phyloP scores from a whole-genome alignment of 2,888 invertebrate genomes.

The Caenorhabditis angaria region DNA sequence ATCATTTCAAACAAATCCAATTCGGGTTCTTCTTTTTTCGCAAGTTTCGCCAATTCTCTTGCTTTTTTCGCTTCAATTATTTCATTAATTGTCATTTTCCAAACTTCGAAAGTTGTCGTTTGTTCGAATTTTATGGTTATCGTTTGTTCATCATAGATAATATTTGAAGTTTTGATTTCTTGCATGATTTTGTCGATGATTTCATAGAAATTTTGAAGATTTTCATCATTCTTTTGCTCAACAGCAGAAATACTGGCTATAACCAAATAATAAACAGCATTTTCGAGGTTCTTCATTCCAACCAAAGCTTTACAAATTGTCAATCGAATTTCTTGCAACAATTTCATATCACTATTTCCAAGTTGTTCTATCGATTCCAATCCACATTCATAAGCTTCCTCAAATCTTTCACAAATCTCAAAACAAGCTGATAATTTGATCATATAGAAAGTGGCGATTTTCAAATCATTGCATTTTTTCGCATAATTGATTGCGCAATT shows the following conservation, averaged over 20 bases:
- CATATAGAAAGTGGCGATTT: background rate
- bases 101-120: background rate
- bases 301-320: background rate
- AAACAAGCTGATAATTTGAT: background rate
- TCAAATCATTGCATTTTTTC: background rate
- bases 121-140: background rate
- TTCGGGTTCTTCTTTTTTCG: constrained; percentile 4
- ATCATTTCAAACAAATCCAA: background rate
- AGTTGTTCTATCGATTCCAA: background rate
- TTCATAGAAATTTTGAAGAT: background rate
- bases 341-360: background rate
- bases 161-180: background rate
- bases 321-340: background rate
- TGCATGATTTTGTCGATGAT: background rate
- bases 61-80: constrained; percentile 4
- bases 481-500: background rate
- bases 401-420: background rate
- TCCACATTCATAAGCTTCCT: background rate
- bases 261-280: background rate
- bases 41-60: constrained; percentile 5
- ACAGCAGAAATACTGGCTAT: background rate
- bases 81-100: background rate
- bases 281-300: background rate
- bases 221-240: background rate
- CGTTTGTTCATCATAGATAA: background rate